phyloP scores from a whole-genome alignment of 2,888 invertebrate species.

The Drosophila recens region DNA sequence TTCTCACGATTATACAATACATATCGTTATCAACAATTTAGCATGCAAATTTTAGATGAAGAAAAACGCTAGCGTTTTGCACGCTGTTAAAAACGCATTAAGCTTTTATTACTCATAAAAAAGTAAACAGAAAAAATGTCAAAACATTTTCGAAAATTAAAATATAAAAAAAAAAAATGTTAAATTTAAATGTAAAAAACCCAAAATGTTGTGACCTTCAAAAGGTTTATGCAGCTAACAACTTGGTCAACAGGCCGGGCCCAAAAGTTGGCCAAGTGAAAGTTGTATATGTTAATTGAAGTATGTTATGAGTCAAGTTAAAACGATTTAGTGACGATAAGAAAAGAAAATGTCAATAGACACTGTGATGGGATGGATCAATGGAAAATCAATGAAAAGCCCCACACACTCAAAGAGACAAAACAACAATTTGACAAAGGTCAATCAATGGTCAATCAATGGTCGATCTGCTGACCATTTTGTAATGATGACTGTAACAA shows the following conservation, averaged over 20 bases:
- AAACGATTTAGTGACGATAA: constrained; percentile 6
- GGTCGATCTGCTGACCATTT: constrained; percentile 22
- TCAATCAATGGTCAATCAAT: constrained; percentile 36
- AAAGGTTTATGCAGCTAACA: constrained; percentile 8
- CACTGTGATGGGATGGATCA: constrained; percentile 4
- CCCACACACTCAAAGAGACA: constrained; percentile 12
- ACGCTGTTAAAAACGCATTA: constrained; percentile 32
- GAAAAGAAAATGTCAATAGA: constrained; percentile 13
- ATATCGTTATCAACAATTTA: constrained; percentile 18
- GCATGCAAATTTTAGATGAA: constrained; percentile 11
- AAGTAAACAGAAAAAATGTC: not conserved
- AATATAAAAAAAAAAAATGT: not conserved
- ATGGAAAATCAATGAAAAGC: constrained; percentile 55
- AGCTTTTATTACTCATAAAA: constrained; percentile 22
- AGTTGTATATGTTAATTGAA: constrained; percentile 31
- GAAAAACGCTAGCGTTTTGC: constrained; percentile 25
- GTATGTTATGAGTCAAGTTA: not conserved
- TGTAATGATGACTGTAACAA: not conserved
- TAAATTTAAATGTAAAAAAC: not conserved
- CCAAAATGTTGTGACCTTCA: constrained; percentile 24
- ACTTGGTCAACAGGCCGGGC: constrained; percentile 31
- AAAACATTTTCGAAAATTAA: constrained; percentile 9
- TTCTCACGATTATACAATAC: constrained; percentile 1
- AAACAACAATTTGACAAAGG: constrained; percentile 19
- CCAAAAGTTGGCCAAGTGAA: constrained; percentile 30